phyloP scores from a whole-genome alignment of 2,888 invertebrate genomes.

The Bombyx huttoni region DNA sequence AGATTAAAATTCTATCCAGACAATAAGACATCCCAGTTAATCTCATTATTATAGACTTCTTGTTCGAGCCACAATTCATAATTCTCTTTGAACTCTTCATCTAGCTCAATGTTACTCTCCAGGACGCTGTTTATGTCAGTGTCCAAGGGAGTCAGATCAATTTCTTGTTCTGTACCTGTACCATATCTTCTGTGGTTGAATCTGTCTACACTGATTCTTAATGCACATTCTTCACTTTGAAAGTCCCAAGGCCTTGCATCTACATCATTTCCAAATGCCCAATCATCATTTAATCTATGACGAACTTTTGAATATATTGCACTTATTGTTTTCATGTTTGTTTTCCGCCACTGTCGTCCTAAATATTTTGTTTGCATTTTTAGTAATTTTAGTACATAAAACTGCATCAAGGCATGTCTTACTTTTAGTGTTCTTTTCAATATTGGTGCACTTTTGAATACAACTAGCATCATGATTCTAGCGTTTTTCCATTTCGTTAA shows the following conservation, averaged over 20 bases:
- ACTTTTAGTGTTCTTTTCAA: conserved; percentile 96
- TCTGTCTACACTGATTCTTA: conserved; percentile 94
- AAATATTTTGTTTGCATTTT: conserved; percentile 99
- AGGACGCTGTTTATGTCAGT: conserved; percentile 87
- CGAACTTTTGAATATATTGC: conserved; percentile 98
- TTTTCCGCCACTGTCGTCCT: conserved; percentile 98
- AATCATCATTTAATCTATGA: conserved; percentile 97
- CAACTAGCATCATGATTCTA: conserved; percentile 99
- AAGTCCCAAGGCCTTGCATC: conserved; percentile 99
- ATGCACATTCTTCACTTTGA: conserved; percentile 95
- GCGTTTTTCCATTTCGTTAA: conserved; percentile 99
- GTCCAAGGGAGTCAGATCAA: conserved; percentile 79
- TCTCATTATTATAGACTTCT: conserved; percentile 92
- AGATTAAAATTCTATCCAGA: conserved; percentile 10
- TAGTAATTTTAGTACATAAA: conserved; percentile 96
- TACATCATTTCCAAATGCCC: conserved; percentile 99
- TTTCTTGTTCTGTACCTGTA: conserved; percentile 63
- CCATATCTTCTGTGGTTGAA: conserved; percentile 95
- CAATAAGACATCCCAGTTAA: conserved; percentile 80
- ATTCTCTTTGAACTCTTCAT: conserved; percentile 92
- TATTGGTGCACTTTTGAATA: conserved; percentile 99
- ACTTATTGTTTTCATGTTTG: conserved; percentile 99
- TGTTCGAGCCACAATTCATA: conserved; percentile 97
- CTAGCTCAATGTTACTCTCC: conserved; percentile 84
- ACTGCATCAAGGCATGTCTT: conserved; percentile 95